Conservation (phyloP, 1,140 invertebrate genomes). For the Wiebesia pumilae region DNA sequence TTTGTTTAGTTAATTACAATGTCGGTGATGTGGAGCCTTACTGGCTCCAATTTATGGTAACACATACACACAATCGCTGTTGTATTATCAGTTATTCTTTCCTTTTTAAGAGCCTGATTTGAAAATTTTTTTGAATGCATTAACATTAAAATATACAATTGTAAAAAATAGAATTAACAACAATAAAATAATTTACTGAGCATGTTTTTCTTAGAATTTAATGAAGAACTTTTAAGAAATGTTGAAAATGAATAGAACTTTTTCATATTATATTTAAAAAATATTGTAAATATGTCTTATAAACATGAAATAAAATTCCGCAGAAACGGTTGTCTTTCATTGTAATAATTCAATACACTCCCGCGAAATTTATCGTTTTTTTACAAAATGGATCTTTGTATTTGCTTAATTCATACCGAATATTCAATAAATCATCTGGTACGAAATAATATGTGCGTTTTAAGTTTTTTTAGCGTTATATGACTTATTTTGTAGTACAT, state of each 20-base stretch:
- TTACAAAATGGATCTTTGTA: background rate
- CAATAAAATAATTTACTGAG: background rate
- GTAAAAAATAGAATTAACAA: background rate
- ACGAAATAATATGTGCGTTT: background rate
- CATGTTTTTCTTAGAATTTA: slow-evolving; percentile 19
- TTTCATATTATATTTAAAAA: too few species aligned
- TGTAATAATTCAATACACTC: background rate
- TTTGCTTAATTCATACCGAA: background rate
- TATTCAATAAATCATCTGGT: background rate
- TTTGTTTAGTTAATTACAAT: slow-evolving; percentile 72
- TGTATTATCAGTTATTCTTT: slow-evolving; percentile 22
- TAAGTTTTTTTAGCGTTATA: background rate
- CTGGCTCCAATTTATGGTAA: slow-evolving; percentile 68
- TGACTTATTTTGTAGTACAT: background rate
- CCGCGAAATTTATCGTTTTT: background rate
- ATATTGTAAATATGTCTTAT: background rate
- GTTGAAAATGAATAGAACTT: too few species aligned
- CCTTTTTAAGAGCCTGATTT: slow-evolving; percentile 33
- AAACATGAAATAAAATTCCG: background rate
- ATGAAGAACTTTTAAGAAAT: too few species aligned
- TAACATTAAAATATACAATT: background rate
- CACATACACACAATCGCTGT: background rate
- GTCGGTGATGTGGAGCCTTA: slow-evolving; percentile 71
- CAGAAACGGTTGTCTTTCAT: background rate
- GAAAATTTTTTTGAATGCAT: slow-evolving; percentile 21